These are phyloP conservation scores for Habrosyne pyritoides DNA, from an alignment of 2,888 invertebrate genomes.

Conservation along the genomic window DNA sequence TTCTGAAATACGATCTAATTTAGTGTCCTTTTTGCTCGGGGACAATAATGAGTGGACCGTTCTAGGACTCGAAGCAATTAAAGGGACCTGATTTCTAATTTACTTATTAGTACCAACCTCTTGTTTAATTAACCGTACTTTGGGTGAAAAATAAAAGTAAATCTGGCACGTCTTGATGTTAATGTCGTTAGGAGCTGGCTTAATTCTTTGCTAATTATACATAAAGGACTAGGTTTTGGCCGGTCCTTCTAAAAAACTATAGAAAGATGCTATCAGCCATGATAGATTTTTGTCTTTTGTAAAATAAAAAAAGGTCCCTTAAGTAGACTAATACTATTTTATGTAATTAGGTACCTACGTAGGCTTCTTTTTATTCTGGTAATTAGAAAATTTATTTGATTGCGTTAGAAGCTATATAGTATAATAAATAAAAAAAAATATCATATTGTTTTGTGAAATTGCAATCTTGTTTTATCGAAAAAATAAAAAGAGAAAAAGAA, in stretches of 20 bases:
- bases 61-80: conserved; percentile 6
- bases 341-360: too few species aligned
- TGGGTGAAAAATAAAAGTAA: conserved; percentile 18
- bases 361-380: too few species aligned
- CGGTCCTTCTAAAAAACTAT: not conserved
- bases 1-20: conserved; percentile 61
- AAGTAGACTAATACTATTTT: too few species aligned
- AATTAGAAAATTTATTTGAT: too few species aligned
- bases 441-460: too few species aligned
- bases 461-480: too few species aligned
- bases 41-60: conserved; percentile 30
- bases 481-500: too few species aligned
- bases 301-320: too few species aligned
- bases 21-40: conserved; percentile 41
- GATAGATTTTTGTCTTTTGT: not conserved
- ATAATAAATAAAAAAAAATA: too few species aligned
- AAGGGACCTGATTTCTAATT: conserved; percentile 30
- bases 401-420: too few species aligned
- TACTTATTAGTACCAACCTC: conserved; percentile 29
- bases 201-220: conserved; percentile 3
- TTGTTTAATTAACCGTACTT: conserved; percentile 17
- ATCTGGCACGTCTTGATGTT: conserved; percentile 8
- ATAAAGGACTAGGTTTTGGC: not conserved
- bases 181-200: conserved; percentile 1
- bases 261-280: not conserved